Conservation (phyloP, 2,113 vertebrate species). For the Myotis lucifugus region DNA sequence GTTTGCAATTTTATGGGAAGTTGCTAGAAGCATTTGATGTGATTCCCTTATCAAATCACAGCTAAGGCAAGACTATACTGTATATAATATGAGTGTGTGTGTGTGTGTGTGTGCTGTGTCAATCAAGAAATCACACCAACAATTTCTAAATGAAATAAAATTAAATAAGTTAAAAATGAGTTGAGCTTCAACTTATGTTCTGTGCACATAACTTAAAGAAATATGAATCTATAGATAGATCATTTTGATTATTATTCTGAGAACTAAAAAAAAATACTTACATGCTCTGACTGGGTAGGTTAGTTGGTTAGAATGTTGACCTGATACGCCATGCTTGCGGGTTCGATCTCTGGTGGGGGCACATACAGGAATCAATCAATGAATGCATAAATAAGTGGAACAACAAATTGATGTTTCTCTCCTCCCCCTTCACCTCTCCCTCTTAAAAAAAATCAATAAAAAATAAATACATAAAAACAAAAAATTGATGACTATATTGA, state of each 20-base stretch:
- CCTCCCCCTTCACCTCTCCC: background rate
- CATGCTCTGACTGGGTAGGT: background rate
- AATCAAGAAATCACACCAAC: background rate
- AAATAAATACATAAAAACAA: background rate
- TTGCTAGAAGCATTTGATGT: background rate
- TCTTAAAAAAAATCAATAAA: background rate
- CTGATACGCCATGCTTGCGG: background rate
- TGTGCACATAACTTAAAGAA: background rate
- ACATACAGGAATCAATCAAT: too few species aligned
- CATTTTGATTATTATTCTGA: background rate
- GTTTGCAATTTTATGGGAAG: background rate
- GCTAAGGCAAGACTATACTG: background rate
- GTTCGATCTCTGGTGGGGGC: too few species aligned
- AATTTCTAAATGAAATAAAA: slow-evolving; percentile 5
- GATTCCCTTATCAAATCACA: background rate
- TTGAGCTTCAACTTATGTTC: background rate
- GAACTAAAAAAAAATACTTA: slow-evolving; percentile 14
- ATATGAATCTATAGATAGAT: background rate
- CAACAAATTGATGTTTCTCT: background rate
- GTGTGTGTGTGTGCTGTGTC: background rate
- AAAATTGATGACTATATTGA: background rate
- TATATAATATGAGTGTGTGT: too few species aligned
- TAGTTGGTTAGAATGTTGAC: background rate
- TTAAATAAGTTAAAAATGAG: background rate
- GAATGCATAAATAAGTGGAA: too few species aligned